These are phyloP conservation scores for Syngnathoides biaculeatus DNA, from an alignment of 2,113 vertebrate species.

Conservation along the genomic window DNA sequence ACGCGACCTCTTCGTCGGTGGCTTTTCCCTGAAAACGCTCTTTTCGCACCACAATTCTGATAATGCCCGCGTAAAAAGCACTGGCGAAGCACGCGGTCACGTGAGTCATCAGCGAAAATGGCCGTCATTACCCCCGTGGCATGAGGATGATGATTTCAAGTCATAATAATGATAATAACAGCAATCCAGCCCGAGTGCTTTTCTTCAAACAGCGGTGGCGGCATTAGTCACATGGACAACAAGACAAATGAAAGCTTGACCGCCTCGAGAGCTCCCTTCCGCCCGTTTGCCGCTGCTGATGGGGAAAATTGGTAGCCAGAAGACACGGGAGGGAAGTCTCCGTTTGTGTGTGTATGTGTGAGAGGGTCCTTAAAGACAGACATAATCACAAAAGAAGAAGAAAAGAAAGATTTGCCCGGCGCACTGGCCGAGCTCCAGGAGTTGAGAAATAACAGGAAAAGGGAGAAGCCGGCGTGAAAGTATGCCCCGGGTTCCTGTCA, in stretches of 20 bases:
- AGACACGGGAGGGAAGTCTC: slow-evolving; percentile 25
- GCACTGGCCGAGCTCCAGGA: slow-evolving; percentile 59
- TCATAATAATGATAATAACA: slow-evolving; percentile 68
- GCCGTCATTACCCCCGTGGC: slow-evolving; percentile 69
- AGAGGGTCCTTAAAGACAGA: slow-evolving; percentile 59
- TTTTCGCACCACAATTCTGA: background rate
- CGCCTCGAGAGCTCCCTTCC: slow-evolving; percentile 57
- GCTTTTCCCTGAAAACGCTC: background rate
- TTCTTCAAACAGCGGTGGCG: slow-evolving; percentile 59
- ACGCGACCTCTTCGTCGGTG: background rate
- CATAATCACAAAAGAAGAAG: slow-evolving; percentile 51
- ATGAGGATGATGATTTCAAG: slow-evolving; percentile 43
- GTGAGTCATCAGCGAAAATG: slow-evolving; percentile 60
- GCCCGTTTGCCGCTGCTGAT: slow-evolving; percentile 50
- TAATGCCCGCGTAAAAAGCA: background rate
- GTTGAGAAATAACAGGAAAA: slow-evolving; percentile 74
- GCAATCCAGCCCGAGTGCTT: slow-evolving; percentile 65
- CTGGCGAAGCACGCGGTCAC: background rate
- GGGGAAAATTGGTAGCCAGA: slow-evolving; percentile 62
- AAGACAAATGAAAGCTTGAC: slow-evolving; percentile 54
- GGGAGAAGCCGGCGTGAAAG: slow-evolving; percentile 69
- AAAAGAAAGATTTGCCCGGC: slow-evolving; percentile 48
- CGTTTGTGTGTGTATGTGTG: no score
- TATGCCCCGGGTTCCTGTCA: slow-evolving; percentile 67
- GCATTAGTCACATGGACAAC: slow-evolving; percentile 57